Base-by-base conservation (phyloP, 2,797 vertebrate species). In the Rhinichthys osculus region DNA sequence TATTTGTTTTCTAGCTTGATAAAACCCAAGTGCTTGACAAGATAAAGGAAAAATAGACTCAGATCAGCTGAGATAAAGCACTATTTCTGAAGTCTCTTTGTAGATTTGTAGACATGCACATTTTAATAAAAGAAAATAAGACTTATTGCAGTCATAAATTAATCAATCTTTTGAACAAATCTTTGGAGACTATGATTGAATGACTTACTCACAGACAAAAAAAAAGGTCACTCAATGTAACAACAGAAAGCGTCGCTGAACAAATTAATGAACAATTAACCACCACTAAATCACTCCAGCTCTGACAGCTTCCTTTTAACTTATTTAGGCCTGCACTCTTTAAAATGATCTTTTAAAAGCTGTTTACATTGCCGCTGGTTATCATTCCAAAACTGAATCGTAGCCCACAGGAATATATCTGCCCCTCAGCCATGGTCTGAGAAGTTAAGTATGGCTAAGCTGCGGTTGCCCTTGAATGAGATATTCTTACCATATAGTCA, bases 381-480 rank as follows among this genome's bases (percentile, higher is more conserved):
- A 21, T 74, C 72, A 47, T 81, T 81, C 7, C 44, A 23, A 8
- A 52, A 38, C 33, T 14, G 5, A 77, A 77, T 35, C 19, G 11
- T 76, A 33, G 19, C 78, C 78, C 78, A 50, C 62, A 69, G 78
- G 30, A 81, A 81, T 42, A 81, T 80, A 35, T 80, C 59, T 67
- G 42, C 44, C 78, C 78, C 30, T 81, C 78, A 52, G 78, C 78
- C 78, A 72, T 82, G 67, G 67, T 70, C 69, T 82, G 80, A 82
- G 67, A 72, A 82, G 66, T 87, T 76, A 78, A 80, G 57, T 78
- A 81, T 66, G 71, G 57, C 40, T 67, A 81, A 85, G 77, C 74
- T 66, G n/a, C 64, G 52, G 33, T 81, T 88, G 78, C 83, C 62
- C 83, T 87, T 78, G 76, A 81, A 83, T 82, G 35, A 87, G 73